Base-by-base conservation (phyloP, 2,113 vertebrate genomes). In the Zapus hudsonius region DNA sequence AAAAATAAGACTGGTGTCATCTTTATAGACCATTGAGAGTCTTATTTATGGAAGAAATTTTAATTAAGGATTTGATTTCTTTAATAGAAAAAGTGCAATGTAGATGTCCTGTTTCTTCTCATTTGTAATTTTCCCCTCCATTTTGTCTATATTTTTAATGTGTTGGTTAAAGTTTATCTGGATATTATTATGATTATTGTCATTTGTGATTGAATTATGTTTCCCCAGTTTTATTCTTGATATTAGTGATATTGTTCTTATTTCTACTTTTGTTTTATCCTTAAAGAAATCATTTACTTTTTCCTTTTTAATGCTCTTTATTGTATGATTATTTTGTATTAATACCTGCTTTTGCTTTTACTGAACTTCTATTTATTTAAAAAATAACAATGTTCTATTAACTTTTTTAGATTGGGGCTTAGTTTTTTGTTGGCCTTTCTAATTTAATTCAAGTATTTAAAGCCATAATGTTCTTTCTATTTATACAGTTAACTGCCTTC, bases 1-100 rank as follows among this genome's bases (percentile, higher is more conserved):
- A 12, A 8, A 12, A 3, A 11, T 84, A 90, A 86, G 89, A 23
- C 31, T 57, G 42, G 36, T 63, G 29, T 29, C 19, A 73, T 33
- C 57, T 40, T 2, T 64, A 72, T 79, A 93, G 67, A 80, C 40
- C 29, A 69, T 16, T 72, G 9, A 33, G 52, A 61, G 2, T 47
- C 87, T 95, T 82, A 47, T 42, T 83, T 67, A 17, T 19, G 40
- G n/a, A 44, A 79, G 11, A 89, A 20, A 12, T 87, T 92, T 85
- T 89, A 70, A 78, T 31, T 85, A 59, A n/a, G 3, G 36, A n/a
- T 33, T 91, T 55, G 76, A 16, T 66, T 64, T 74, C 72, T n/a
- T 91, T 74, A 85, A 33, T 27, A 88, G 80, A 67, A 82, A 91
- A 72, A 74, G 17, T 47, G 57, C 31, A 82, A 19, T 36, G 4